phyloP scores from a whole-genome alignment of 2,888 invertebrate species.

The Agrochola lota region DNA sequence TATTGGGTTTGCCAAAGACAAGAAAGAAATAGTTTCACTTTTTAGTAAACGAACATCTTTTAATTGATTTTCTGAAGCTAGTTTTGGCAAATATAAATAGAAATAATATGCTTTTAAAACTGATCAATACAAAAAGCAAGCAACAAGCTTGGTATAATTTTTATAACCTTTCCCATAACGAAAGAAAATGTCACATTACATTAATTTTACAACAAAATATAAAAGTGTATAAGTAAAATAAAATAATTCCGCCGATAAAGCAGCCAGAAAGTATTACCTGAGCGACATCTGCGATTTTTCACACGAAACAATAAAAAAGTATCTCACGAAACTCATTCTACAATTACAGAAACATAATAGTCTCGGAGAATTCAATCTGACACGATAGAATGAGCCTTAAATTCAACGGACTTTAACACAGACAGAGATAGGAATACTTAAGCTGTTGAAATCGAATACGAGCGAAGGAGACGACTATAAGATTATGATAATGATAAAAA shows the following conservation, averaged over 20 bases:
- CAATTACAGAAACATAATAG: slow-evolving; percentile 85
- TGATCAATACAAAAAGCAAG: background rate
- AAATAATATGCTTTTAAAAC: background rate
- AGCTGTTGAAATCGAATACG: slow-evolving; percentile 53
- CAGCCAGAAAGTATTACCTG: slow-evolving; percentile 33
- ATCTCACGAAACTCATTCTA: slow-evolving; percentile 68
- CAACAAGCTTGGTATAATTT: background rate
- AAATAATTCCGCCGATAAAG: slow-evolving; percentile 22
- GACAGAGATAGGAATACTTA: slow-evolving; percentile 70
- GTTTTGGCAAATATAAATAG: too few relatives aligned
- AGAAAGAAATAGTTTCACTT: too few relatives aligned
- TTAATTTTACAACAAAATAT: slow-evolving; percentile 8
- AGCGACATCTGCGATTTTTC: slow-evolving; percentile 63
- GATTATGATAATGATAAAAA: slow-evolving; percentile 90
- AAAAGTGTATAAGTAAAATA: slow-evolving; percentile 22
- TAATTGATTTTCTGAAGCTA: background rate
- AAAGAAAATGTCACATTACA: background rate
- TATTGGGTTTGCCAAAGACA: too few relatives aligned
- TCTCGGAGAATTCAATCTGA: slow-evolving; percentile 82
- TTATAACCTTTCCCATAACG: background rate
- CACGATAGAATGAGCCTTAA: slow-evolving; percentile 85
- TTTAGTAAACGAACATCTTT: background rate
- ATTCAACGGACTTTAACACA: slow-evolving; percentile 77
- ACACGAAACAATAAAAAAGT: slow-evolving; percentile 64
- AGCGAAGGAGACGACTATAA: slow-evolving; percentile 76